Conservation (phyloP, 2,888 invertebrate genomes). For the Listrodromus nycthemerus region DNA sequence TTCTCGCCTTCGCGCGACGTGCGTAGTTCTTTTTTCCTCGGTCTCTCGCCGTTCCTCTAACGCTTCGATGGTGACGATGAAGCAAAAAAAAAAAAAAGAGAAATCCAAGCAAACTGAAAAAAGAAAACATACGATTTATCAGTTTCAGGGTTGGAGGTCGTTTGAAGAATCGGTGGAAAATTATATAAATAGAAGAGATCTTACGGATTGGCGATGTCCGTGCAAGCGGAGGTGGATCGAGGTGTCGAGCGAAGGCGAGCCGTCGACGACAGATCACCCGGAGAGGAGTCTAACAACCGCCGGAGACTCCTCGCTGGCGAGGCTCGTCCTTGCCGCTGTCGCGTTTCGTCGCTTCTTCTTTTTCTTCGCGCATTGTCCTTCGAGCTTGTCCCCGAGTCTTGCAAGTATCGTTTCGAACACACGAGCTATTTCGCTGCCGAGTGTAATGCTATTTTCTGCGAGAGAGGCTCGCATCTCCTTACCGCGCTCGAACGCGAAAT, state of each 20-base stretch:
- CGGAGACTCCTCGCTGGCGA: conserved; percentile 4
- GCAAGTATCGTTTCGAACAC: conserved; percentile 16
- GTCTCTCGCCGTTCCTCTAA: background rate
- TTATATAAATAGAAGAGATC: conserved; percentile 11
- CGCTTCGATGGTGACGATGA: background rate
- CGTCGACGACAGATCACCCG: conserved; percentile 53
- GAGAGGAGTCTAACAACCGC: conserved; percentile 33
- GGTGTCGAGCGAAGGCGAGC: conserved; percentile 30
- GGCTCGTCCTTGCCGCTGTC: conserved; percentile 46
- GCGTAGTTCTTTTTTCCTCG: background rate
- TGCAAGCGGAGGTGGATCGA: conserved; percentile 20
- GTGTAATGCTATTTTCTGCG: conserved; percentile 22
- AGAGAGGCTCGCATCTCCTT: background rate
- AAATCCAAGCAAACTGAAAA: background rate
- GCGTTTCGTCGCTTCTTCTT: conserved; percentile 33
- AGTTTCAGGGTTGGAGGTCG: background rate
- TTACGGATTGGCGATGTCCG: conserved; percentile 26
- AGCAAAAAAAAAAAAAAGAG: background rate
- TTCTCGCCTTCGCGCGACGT: conserved; percentile 32
- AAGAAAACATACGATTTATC: background rate
- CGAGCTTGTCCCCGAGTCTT: conserved; percentile 26
- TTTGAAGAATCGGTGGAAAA: background rate
- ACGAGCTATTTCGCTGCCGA: conserved; percentile 10
- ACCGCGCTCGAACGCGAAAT: background rate
- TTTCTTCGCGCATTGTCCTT: conserved; percentile 47